These are phyloP conservation scores for Muscina levida DNA, from an alignment of 2,888 invertebrate genomes.

Conservation along the genomic window DNA sequence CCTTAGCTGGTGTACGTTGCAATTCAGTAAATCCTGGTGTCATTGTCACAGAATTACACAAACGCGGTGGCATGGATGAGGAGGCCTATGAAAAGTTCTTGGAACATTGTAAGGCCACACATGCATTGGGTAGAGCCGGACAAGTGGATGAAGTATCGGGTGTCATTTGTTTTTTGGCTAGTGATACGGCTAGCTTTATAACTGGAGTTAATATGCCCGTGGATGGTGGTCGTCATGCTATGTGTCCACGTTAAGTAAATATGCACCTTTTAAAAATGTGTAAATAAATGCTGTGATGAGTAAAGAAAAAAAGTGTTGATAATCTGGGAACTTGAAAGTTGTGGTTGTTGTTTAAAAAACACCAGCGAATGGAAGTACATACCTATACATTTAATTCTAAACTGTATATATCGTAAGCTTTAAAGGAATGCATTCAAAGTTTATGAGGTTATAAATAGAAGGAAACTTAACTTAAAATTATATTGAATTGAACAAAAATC, in stretches of 20 bases:
- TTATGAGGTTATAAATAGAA: no score
- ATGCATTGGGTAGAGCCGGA: constrained; percentile 93
- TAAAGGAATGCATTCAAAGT: no score
- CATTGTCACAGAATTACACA: constrained; percentile 92
- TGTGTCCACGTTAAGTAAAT: constrained; percentile 88
- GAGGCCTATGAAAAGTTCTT: constrained; percentile 91
- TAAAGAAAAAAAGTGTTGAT: not conserved
- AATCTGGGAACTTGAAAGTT: not conserved
- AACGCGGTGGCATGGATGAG: constrained; percentile 89
- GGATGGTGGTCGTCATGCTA: constrained; percentile 95
- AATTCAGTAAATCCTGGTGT: constrained; percentile 96
- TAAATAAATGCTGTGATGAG: constrained; percentile 10
- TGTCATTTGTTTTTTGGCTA: constrained; percentile 94
- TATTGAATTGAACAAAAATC: no score
- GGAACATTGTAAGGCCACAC: constrained; percentile 90
- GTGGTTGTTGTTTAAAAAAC: not conserved
- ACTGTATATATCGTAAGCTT: no score
- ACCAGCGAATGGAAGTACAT: no score
- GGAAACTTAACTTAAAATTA: no score
- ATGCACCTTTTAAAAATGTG: not conserved
- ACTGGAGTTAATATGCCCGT: constrained; percentile 93
- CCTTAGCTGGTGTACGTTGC: constrained; percentile 89
- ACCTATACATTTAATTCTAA: no score
- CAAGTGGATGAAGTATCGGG: constrained; percentile 91
- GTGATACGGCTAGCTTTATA: constrained; percentile 91